A percentile compares a stretch with the other conserved stretches of the same genome.
phyloP scores from a whole-genome alignment of 2,888 invertebrate species.

The Coenonympha arcania region DNA sequence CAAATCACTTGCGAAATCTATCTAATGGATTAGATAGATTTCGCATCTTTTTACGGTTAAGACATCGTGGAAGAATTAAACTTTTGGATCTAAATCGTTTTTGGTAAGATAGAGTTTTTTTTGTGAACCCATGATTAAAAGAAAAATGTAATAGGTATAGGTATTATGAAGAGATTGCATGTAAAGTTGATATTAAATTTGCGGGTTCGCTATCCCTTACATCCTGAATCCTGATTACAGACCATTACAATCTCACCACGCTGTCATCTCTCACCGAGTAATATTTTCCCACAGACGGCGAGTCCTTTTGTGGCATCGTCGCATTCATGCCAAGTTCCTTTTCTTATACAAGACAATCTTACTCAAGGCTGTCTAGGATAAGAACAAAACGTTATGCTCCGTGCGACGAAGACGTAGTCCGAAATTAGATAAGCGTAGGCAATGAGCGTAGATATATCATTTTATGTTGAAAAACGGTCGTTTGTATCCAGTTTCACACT shows the following conservation, averaged over 20 bases:
- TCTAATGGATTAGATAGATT: too few species aligned
- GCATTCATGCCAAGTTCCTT: slow-evolving; percentile 25
- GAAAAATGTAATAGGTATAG: too few species aligned
- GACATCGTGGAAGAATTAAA: too few species aligned
- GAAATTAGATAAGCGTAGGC: slow-evolving; percentile 7
- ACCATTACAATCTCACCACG: slow-evolving; percentile 6
- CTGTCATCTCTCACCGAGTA: slow-evolving; percentile 17
- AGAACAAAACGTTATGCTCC: slow-evolving; percentile 7
- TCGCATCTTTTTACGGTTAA: too few species aligned
- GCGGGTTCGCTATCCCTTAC: slow-evolving; percentile 11
- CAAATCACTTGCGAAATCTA: too few species aligned
- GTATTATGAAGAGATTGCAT: too few species aligned
- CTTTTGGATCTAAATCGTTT: too few species aligned
- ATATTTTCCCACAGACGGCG: slow-evolving; percentile 22
- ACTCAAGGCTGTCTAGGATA: slow-evolving; percentile 10
- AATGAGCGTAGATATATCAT: neutral
- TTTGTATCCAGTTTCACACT: neutral
- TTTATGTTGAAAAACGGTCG: neutral
- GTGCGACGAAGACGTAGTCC: slow-evolving; percentile 11
- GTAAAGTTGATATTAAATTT: too few species aligned
- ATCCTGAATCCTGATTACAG: slow-evolving; percentile 8
- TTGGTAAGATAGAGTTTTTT: too few species aligned
- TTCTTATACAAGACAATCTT: slow-evolving; percentile 16
- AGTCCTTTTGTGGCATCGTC: slow-evolving; percentile 22
- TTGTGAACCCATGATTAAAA: too few species aligned